Conservation (phyloP, 2,113 vertebrate species). For the Dipodomys ordii region DNA sequence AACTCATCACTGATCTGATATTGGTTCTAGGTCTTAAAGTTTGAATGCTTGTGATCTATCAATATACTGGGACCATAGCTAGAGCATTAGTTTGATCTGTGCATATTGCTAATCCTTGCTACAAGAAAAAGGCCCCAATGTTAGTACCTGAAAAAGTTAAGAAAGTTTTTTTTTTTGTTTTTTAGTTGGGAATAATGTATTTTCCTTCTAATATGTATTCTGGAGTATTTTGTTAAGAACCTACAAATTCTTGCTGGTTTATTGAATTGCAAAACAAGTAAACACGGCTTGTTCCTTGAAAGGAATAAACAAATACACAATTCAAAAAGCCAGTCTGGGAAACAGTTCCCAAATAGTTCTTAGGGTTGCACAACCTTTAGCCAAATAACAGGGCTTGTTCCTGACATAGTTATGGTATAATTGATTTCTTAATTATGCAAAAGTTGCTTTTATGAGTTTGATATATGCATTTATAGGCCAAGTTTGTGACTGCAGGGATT, state of each 20-base stretch:
- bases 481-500: conserved; percentile 79
- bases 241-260: background rate
- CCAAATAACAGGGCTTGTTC: conserved; percentile 61
- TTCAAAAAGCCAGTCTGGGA: conserved; percentile 42
- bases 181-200: background rate
- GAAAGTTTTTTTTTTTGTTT: background rate
- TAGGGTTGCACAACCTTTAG: conserved; percentile 65
- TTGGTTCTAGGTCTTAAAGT: background rate
- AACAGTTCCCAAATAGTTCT: conserved; percentile 37
- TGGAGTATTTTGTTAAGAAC: background rate
- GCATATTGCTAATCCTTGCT: background rate
- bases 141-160: background rate
- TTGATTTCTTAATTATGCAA: conserved; percentile 77
- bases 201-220: conserved; percentile 5
- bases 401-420: conserved; percentile 56
- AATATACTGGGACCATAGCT: background rate
- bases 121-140: background rate
- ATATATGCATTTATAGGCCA: conserved; percentile 69
- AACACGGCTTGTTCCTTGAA: conserved; percentile 47
- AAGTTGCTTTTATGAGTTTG: conserved; percentile 69
- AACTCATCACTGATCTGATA: background rate
- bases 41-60: background rate
- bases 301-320: background rate
- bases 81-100: background rate
- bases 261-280: background rate